Evolutionary conservation across 2,797 vertebrate genomes (phyloP).

Genomic region (Pteropus rufus): DNA sequence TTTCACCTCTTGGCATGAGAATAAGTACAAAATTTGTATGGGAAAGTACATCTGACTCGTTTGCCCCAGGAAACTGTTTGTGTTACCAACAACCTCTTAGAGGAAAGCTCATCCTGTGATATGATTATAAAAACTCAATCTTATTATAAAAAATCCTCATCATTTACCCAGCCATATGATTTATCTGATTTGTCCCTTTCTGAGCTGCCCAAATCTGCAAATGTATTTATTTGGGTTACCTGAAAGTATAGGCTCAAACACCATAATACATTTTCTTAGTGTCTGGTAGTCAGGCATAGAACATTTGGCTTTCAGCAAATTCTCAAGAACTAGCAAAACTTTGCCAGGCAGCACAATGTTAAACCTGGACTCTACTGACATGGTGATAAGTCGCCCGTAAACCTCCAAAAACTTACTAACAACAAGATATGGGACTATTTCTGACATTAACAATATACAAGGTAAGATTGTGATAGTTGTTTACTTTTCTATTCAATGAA

Average conservation of each 20-base stretch:
- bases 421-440: constrained; percentile 1
- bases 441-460: not conserved
- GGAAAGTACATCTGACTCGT: not conserved
- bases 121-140: not conserved
- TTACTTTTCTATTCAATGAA: not conserved
- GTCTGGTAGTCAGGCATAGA: not conserved
- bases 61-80: not conserved
- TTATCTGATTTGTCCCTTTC: not conserved
- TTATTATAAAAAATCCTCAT: not conserved
- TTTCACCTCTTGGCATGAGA: not conserved
- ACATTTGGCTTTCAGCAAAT: not conserved
- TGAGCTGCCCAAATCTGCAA: not conserved
- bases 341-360: not conserved
- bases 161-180: not conserved
- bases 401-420: not conserved
- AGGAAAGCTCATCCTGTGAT: not conserved
- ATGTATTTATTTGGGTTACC: not conserved
- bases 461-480: constrained; percentile 31
- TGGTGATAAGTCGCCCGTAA: not conserved
- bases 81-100: not conserved
- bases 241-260: not conserved
- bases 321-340: constrained; percentile 38
- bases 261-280: not conserved
- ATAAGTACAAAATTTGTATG: not conserved
- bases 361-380: not conserved